Evolutionary conservation across 2,113 vertebrate genomes (phyloP).

Genomic region (Bungarus multicinctus): DNA sequence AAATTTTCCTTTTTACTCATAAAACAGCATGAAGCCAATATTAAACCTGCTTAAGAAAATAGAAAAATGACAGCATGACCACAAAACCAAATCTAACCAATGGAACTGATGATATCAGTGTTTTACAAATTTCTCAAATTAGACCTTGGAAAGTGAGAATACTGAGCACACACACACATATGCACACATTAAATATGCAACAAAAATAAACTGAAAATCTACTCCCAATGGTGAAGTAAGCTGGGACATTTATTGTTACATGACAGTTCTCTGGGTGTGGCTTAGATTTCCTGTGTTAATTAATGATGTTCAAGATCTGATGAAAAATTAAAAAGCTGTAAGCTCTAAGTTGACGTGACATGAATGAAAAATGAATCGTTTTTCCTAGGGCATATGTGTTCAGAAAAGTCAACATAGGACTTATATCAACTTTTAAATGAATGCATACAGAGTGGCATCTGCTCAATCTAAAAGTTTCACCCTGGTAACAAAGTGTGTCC

Average conservation of each 20-base stretch:
- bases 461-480: not conserved
- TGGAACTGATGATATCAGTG: constrained; percentile 23
- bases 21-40: not conserved
- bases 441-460: not conserved
- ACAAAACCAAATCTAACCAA: not conserved
- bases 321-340: not conserved
- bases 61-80: constrained; percentile 5
- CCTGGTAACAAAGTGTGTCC: not conserved
- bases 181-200: not conserved
- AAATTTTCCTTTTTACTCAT: not conserved
- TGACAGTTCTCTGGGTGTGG: not conserved
- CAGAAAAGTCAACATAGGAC: not conserved
- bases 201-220: not conserved
- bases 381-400: not conserved
- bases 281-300: not conserved
- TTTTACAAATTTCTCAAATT: not conserved
- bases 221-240: not conserved
- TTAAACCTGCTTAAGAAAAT: not conserved
- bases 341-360: not conserved
- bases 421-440: not conserved
- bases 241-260: not conserved
- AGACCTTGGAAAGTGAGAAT: not conserved
- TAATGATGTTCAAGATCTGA: not conserved
- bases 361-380: not conserved
- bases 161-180: not conserved